Conservation (phyloP, 2,113 vertebrate genomes). For the Cacatua alba region DNA sequence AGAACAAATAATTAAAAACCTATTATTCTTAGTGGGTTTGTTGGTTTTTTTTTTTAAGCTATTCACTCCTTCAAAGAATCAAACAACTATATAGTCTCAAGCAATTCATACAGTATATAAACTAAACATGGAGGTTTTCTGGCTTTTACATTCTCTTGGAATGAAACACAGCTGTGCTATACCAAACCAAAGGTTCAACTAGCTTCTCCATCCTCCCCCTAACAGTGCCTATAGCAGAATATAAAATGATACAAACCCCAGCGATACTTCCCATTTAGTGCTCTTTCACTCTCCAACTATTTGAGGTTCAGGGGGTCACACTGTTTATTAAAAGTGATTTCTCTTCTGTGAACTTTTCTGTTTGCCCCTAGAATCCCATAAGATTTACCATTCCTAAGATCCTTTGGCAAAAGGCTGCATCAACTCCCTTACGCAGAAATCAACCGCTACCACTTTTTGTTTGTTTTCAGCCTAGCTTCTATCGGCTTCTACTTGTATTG, state of each 20-base stretch:
- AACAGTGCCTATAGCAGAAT: not conserved
- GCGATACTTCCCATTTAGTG: not conserved
- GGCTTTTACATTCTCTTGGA: not conserved
- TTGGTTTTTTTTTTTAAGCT: not conserved
- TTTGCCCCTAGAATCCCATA: accelerated
- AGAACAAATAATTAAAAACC: not conserved
- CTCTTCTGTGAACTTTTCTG: not conserved
- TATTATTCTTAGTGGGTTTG: not conserved
- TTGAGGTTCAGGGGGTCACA: not conserved
- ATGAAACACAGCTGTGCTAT: not conserved
- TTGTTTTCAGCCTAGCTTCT: not conserved
- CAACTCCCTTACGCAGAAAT: not conserved
- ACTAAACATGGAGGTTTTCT: not conserved
- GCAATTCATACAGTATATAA: not conserved
- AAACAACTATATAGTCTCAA: not conserved
- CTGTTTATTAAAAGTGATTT: not conserved
- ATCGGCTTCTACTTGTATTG: not conserved
- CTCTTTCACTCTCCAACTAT: not conserved
- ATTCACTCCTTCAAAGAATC: not conserved
- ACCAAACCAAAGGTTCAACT: not conserved
- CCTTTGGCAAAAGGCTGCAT: not conserved
- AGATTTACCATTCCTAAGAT: not conserved
- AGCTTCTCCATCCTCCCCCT: not conserved
- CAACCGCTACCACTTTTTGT: not conserved
- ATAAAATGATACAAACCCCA: not conserved